These are phyloP conservation scores for Labrus mixtus DNA, from an alignment of 2,113 vertebrate genomes.

Conservation along the genomic window DNA sequence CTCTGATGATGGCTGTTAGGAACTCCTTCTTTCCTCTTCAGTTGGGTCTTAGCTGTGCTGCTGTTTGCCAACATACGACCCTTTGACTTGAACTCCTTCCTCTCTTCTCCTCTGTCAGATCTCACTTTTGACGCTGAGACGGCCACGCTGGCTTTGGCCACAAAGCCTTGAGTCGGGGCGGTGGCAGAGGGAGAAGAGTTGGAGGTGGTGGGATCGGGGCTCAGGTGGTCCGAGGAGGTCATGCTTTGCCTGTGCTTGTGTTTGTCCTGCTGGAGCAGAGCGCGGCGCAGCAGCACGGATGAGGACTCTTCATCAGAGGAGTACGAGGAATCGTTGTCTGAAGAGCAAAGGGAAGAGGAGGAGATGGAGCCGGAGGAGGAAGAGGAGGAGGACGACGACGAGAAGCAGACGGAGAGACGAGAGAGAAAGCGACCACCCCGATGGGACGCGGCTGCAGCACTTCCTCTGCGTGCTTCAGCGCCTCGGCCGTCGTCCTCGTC, in stretches of 20 bases:
- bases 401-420: conserved; percentile 90
- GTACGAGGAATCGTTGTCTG: conserved; percentile 95
- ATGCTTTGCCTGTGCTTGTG: conserved; percentile 72
- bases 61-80: conserved; percentile 55
- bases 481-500: conserved; percentile 88
- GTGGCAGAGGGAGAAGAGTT: conserved; percentile 61
- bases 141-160: conserved; percentile 84
- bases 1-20: conserved; percentile 57
- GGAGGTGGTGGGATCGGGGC: conserved; percentile 66
- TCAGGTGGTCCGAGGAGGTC: conserved; percentile 79
- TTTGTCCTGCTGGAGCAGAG: conserved; percentile 89
- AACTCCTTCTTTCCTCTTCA: conserved; percentile 73
- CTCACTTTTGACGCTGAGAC: conserved; percentile 82
- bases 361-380: conserved; percentile 94
- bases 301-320: conserved; percentile 95
- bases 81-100: conserved; percentile 71
- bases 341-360: conserved; percentile 96
- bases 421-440: conserved; percentile 89
- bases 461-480: conserved; percentile 66
- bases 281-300: conserved; percentile 90
- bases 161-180: conserved; percentile 83
- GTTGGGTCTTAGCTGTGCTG: conserved; percentile 65
- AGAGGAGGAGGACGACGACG: conserved; percentile 94
- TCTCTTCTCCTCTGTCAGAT: conserved; percentile 68
- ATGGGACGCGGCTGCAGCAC: conserved; percentile 49